Evolutionary conservation across 2,113 vertebrate genomes (phyloP).

Genomic region (Psilopogon haemacephalus): DNA sequence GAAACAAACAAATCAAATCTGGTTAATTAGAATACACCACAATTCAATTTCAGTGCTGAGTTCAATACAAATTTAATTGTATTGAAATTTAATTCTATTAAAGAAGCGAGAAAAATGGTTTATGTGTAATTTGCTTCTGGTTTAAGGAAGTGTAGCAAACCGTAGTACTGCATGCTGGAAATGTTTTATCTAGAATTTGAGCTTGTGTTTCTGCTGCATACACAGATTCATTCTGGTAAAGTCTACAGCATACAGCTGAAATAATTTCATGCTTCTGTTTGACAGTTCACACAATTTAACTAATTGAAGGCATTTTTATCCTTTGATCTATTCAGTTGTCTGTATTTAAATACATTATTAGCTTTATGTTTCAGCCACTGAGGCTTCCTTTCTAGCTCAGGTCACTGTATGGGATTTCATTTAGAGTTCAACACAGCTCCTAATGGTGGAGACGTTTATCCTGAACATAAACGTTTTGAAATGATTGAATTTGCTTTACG

Average conservation of each 20-base stretch:
- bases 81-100: too few relatives aligned
- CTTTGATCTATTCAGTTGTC: not conserved
- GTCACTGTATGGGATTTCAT: not conserved
- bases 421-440: not conserved
- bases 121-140: not conserved
- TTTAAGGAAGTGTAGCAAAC: not conserved
- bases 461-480: not conserved
- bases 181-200: not conserved
- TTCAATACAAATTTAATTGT: not conserved
- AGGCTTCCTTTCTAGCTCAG: fast-evolving
- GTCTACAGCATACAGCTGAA: not conserved
- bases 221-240: not conserved
- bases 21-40: not conserved
- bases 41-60: not conserved
- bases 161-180: not conserved
- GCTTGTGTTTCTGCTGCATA: not conserved
- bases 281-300: not conserved
- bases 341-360: fast-evolving
- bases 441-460: not conserved
- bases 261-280: not conserved
- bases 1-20: not conserved
- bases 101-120: not conserved
- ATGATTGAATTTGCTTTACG: not conserved
- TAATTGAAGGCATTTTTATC: not conserved
- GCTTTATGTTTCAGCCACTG: not conserved